A percentile compares a stretch with the other conserved stretches of the same genome.
These are phyloP conservation scores for Protomyctophum bolini DNA, from an alignment of 2,113 vertebrate genomes.

Conservation along the genomic window DNA sequence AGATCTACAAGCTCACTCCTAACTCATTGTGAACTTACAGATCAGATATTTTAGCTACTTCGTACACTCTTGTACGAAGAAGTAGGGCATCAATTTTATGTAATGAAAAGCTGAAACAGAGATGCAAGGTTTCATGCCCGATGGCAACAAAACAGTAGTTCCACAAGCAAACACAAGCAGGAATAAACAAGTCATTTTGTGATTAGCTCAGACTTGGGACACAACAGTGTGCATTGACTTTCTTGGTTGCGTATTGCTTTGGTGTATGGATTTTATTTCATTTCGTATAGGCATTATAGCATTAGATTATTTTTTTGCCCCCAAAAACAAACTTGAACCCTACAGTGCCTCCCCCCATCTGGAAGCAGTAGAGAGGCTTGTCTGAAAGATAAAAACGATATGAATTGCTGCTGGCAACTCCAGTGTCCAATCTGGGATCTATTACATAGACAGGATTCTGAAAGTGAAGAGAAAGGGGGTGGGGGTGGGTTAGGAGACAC, in stretches of 20 bases:
- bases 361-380: conserved; percentile 77
- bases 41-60: too few species aligned
- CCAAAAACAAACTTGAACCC: conserved; percentile 73
- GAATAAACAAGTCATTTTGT: conserved; percentile 36
- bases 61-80: too few species aligned
- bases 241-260: conserved; percentile 8
- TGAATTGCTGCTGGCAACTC: conserved; percentile 79
- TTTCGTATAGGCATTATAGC: conserved; percentile 73
- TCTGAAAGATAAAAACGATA: conserved; percentile 82
- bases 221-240: conserved; percentile 8
- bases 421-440: conserved; percentile 81
- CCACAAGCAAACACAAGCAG: conserved; percentile 42
- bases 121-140: not conserved
- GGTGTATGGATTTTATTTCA: conserved; percentile 49
- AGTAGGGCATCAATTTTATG: not conserved
- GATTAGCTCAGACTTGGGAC: conserved; percentile 9
- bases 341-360: conserved; percentile 74
- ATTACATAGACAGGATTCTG: conserved; percentile 77
- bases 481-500: conserved; percentile 27
- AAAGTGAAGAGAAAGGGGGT: conserved; percentile 18
- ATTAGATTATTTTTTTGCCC: conserved; percentile 61
- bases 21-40: too few species aligned
- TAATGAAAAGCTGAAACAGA: not conserved
- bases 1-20: too few species aligned
- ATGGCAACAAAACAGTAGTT: conserved; percentile 26